Evolutionary conservation across 2,797 vertebrate genomes (phyloP), one percentile per base, ranked within the genome.

Genomic region (Chaunax sp.): DNA sequence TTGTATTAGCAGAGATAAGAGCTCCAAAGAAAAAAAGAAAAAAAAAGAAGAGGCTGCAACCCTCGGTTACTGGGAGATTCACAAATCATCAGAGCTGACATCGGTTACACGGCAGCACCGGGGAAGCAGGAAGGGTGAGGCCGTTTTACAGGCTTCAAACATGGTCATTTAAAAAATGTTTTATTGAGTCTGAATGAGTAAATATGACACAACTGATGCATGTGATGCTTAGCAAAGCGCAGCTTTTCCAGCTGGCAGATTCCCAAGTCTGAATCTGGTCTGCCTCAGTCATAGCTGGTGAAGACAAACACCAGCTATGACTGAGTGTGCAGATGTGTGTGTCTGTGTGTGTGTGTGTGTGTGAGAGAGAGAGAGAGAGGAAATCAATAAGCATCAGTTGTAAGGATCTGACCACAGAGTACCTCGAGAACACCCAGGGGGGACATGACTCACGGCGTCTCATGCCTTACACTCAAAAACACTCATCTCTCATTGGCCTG

Each of bases 381-480:
- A 64, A 81, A 83, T 90, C 85, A 66, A 83, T 87, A 71, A 49
- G 53, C 67, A 81, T 81, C 79, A 74, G 67, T 25, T 79, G 70
- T 75, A 46, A 65, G 62, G 58, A 64, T 58, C 44, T 69, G 64
- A 78, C 64, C 64, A 35, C 65, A 16, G 22, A 2, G 55, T 22
- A 66, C 65, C 30, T 71, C 0, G 18, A 67, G 66, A 69, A 45
- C 61, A 69, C 81, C 66, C 71, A 2, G 26, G 68, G 72, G 75
- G 72, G 57, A 52, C 58, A 20, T 77, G 69, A 83, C 58, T 84
- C 87, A 81, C 72, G 3, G 67, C 67, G 49, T 30, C 67, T 73
- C 59, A 30, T 28, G 61, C 50, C 61, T 55, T 9, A 19, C 74
- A 71, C 58, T 74, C 70, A 72, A 69, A 55, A 65, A 5, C 67